Percentiles rank a stretch among this genome's conserved stretches.
Conservation (phyloP, 37 sponge, comb jelly and placozoan species). For the Crambe crambe region DNA sequence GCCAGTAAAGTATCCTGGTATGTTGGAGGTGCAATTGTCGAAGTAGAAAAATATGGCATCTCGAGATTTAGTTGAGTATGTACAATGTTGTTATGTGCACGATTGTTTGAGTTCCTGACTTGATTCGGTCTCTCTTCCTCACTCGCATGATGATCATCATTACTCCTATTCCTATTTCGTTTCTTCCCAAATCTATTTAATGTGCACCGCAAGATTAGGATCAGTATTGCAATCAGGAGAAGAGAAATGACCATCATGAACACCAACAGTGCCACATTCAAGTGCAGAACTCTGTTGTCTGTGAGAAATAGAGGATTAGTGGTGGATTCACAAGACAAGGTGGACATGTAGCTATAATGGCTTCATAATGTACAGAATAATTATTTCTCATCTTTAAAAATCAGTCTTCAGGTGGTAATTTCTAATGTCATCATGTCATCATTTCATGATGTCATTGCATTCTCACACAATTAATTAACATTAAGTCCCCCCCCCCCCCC, state of each 20-base stretch:
- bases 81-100: neutral
- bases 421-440: too few species aligned
- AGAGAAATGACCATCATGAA: neutral
- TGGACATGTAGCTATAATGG: too few species aligned
- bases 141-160: too few species aligned
- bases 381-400: too few species aligned
- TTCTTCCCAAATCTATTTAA: neutral
- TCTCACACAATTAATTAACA: too few species aligned
- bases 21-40: conserved; percentile 12
- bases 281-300: neutral
- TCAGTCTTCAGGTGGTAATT: too few species aligned
- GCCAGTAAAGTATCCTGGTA: conserved; percentile 20
- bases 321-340: too few species aligned
- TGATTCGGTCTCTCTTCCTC: neutral
- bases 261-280: neutral
- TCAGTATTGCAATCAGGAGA: neutral
- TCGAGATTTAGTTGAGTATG: neutral
- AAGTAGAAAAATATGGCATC: neutral
- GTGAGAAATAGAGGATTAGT: neutral
- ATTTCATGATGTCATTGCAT: too few species aligned
- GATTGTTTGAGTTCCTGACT: too few species aligned
- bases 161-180: neutral
- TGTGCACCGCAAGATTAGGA: conserved; percentile 3
- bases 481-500: too few species aligned
- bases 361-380: too few species aligned